phyloP scores from a whole-genome alignment of 2,888 invertebrate genomes.

The Agrilus mali region DNA sequence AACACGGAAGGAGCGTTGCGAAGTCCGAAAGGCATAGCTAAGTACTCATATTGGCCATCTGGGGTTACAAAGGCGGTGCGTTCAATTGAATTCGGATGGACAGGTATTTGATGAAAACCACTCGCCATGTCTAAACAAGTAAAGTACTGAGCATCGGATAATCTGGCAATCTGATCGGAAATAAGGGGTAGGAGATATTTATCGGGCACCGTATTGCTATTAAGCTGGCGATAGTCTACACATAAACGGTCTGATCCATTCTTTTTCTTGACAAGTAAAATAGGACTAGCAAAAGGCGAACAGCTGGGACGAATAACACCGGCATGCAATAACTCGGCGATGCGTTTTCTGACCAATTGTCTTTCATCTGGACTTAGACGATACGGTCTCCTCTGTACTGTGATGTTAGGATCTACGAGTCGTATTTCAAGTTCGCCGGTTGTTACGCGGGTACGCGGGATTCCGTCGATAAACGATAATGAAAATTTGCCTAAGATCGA shows the following conservation, averaged over 20 bases:
- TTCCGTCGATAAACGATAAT: no score
- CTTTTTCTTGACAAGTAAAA: background rate
- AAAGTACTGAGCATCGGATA: slow-evolving; percentile 1
- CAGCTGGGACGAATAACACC: background rate
- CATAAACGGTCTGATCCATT: background rate
- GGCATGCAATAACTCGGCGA: background rate
- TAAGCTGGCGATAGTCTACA: background rate
- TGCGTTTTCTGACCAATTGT: background rate
- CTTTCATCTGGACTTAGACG: background rate
- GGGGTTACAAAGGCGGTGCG: slow-evolving; percentile 10
- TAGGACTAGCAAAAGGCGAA: background rate
- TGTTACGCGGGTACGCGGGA: no score
- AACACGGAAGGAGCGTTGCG: slow-evolving; percentile 9
- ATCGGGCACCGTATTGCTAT: background rate
- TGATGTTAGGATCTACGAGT: no score
- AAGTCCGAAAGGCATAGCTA: slow-evolving; percentile 11
- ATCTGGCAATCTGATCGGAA: background rate
- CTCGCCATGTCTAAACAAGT: slow-evolving; percentile 9
- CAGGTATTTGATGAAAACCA: slow-evolving; percentile 7
- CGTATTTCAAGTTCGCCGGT: no score
- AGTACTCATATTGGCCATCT: slow-evolving; percentile 8
- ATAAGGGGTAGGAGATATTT: background rate
- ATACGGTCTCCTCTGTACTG: no score
- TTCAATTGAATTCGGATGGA: slow-evolving; percentile 6
- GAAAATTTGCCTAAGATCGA: no score